Evolutionary conservation across 2,888 invertebrate species (phyloP), one percentile per base, ranked within the genome.

Genomic region (Tetragonula carbonaria): DNA sequence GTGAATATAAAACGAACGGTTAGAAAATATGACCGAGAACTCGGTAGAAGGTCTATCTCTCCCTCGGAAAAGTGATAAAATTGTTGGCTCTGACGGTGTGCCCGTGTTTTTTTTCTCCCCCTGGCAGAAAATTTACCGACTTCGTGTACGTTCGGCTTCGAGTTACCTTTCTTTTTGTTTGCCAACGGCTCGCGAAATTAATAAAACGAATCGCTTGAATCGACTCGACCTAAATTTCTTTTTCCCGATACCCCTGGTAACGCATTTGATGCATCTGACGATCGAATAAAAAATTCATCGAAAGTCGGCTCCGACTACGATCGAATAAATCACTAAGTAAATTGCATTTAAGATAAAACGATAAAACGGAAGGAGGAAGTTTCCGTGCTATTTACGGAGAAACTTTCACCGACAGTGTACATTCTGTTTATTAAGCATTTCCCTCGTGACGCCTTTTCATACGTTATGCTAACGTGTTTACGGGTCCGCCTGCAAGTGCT

Each of bases 1-100:
- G 79, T 85, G 86, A 86, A 86, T 86, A 85, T 76, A 79, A 84
- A 86, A 85, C 79, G 84, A 76, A 33, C 23, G 78, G 28, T 62
- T 62, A 62, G 72, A 55, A 84, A 77, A 85, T 75, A 78, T 50
- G 66, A 5, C 50, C 62, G 45, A 45, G 63, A 57, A 55, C 45
- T 66, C 28, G 33, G 62, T 65, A 72, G 74, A 33, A 84, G 74
- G 80, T 78, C 68, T 45, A 50, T 72, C 45, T 45, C 8, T 45
- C 53, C 16, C 55, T n/a, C 59, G 67, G 71, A 21, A 84, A 85
- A 80, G 73, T 63, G 74, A 85, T 85, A 76, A 84, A 85, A 80
- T 74, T 18, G 70, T 78, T 68, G 63, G 59, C 38, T 21, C 6
- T 38, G 16, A 28, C 4, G 67, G 13, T 53, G 28, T 13, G 6